A percentile compares a stretch with the other conserved stretches of the same genome.
phyloP scores from a whole-genome alignment of 2,113 vertebrate genomes.

The Probosciger aterrimus region DNA sequence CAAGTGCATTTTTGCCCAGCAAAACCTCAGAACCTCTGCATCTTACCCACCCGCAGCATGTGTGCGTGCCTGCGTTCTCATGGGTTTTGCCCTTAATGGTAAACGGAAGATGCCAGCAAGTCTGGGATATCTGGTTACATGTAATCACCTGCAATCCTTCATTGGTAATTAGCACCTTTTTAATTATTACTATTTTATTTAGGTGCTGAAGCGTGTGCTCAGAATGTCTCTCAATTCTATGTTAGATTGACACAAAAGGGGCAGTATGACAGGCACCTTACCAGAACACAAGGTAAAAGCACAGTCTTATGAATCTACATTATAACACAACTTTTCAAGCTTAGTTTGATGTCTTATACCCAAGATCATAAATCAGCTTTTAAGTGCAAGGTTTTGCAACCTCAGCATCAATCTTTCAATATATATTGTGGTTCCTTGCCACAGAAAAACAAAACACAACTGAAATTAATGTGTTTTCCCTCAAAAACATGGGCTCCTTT shows the following conservation, averaged over 20 bases:
- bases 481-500: not conserved
- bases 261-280: not conserved
- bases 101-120: not conserved
- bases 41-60: accelerated
- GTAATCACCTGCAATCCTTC: not conserved
- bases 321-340: not conserved
- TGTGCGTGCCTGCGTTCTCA: accelerated
- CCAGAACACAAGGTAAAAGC: not conserved
- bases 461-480: not conserved
- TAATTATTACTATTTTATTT: not conserved
- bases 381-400: not conserved
- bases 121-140: not conserved
- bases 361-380: not conserved
- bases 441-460: not conserved
- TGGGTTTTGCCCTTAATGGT: not conserved
- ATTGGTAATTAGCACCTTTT: not conserved
- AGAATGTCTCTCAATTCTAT: not conserved
- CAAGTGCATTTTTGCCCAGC: not conserved
- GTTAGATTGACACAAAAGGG: not conserved
- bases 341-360: not conserved
- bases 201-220: not conserved
- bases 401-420: not conserved
- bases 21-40: accelerated
- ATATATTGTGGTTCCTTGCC: not conserved
- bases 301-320: not conserved